These are phyloP conservation scores for Odontocerum albicorne DNA, from an alignment of 2,888 invertebrate genomes.

Conservation along the genomic window DNA sequence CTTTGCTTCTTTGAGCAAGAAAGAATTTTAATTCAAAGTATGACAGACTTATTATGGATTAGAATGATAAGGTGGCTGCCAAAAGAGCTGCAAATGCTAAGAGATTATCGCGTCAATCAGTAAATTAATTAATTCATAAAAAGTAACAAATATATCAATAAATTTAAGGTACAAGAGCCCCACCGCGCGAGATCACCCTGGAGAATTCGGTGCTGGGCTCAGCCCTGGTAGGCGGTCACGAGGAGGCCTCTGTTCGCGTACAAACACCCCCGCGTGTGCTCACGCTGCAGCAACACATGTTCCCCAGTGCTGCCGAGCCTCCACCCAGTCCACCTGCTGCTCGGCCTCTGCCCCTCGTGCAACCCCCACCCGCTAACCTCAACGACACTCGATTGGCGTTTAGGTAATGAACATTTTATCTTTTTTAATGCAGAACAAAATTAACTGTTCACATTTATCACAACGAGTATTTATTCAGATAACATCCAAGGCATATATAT, in stretches of 20 bases:
- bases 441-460: no score
- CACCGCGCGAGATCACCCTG: slow-evolving; percentile 83
- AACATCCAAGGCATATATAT: no score
- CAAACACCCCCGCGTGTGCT: slow-evolving; percentile 88
- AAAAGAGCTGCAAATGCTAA: no score
- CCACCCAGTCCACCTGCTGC: slow-evolving; percentile 40
- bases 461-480: no score
- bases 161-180: slow-evolving; percentile 72
- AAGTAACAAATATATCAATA: slow-evolving; percentile 6
- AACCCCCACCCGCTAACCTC: slow-evolving; percentile 11
- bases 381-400: slow-evolving; percentile 30
- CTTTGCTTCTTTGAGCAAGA: no score
- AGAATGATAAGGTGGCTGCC: no score
- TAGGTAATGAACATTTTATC: slow-evolving; percentile 13
- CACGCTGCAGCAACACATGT: slow-evolving; percentile 82
- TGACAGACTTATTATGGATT: no score
- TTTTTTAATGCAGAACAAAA: not conserved
- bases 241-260: slow-evolving; percentile 73
- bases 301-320: slow-evolving; percentile 68
- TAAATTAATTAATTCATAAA: no score
- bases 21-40: no score
- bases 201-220: slow-evolving; percentile 76
- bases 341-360: slow-evolving; percentile 17
- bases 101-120: no score
- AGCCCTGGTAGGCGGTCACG: slow-evolving; percentile 43